Percentiles rank a stretch among this genome's conserved stretches.
These are phyloP conservation scores for Lochmaea capreae DNA, from an alignment of 2,888 invertebrate species.

Conservation along the genomic window DNA sequence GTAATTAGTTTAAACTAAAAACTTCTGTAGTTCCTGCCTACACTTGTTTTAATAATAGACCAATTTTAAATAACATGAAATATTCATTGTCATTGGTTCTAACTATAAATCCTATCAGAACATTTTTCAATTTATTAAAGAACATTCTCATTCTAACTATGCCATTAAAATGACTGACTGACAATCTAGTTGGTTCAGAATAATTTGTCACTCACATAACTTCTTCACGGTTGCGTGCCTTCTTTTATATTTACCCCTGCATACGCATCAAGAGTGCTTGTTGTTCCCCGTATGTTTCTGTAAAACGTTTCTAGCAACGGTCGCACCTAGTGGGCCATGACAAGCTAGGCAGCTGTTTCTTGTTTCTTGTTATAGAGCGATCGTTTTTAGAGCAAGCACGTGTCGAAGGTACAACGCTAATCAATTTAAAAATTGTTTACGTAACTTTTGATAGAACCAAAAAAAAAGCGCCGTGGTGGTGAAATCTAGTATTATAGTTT, in stretches of 20 bases:
- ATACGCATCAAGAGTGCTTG: slow-evolving; percentile 7
- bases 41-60: not conserved
- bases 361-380: not conserved
- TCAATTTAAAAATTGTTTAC: not conserved
- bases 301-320: slow-evolving; percentile 11
- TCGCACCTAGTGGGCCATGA: slow-evolving; percentile 9
- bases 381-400: slow-evolving; percentile 11
- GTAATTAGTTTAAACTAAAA: slow-evolving; percentile 9
- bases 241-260: slow-evolving; percentile 15
- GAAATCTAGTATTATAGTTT: not conserved
- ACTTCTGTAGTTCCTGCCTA: not conserved
- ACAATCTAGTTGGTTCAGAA: slow-evolving; percentile 6
- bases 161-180: slow-evolving; percentile 10
- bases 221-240: slow-evolving; percentile 9
- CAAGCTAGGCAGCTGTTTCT: not conserved
- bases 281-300: slow-evolving; percentile 5
- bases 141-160: not conserved
- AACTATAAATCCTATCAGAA: not conserved
- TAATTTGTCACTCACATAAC: slow-evolving; percentile 8
- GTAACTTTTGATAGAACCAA: too few species aligned
- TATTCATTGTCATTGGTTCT: too few species aligned
- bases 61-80: not conserved
- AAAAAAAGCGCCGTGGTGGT: too few species aligned
- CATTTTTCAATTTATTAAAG: not conserved
- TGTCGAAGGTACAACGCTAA: not conserved